Evolutionary conservation across 2,113 vertebrate species (phyloP), one percentile per base, ranked within the genome.

Genomic region (Sinocyclocheilus anshuiensis): DNA sequence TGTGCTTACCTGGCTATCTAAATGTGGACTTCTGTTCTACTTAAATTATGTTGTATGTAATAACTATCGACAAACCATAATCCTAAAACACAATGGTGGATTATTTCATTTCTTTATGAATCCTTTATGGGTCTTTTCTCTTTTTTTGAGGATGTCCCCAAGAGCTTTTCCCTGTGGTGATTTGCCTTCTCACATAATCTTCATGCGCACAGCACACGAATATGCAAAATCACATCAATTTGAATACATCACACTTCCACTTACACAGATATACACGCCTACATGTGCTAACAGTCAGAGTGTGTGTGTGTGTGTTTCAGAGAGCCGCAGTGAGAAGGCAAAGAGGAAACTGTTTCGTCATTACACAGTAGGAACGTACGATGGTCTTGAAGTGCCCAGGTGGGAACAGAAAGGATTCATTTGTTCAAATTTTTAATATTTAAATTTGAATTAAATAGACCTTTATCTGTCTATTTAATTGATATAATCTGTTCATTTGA

Each of bases 361-460:
- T 87, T 97, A 97, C 87, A 97, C 97, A 0, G 97, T 98, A n/a
- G 97, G 97, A 88, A 96, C 97, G 50, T 97, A 98, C 1, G 97
- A 97, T 82, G 96, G 97, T 90, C 95, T 96, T 0, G 97, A 97
- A 83, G 94, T 96, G 81, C 96, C 97, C 85, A 97, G 97, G 97
- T 98, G 93, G 91, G 92, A 24, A 39, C 22, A 7, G 11, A 10
- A 36, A 6, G 6, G 7, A 39, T 67, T 81, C n/a, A 12, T 1
- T n/a, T 74, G 10, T 74, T 42, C 12, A 20, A 42, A 36, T 76
- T 36, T 72, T 59, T 15, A 57, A 79, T 18, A 20, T 39, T 59
- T 45, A 18, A 42, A 8, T 39, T 72, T 39, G 3, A 22, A 39
- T 36, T 36, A 71, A 36, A 36, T 18, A 9, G 67, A 71, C 67